Base-by-base conservation (phyloP, 2,797 vertebrate genomes). In the Hypotaenidia okinawae region DNA sequence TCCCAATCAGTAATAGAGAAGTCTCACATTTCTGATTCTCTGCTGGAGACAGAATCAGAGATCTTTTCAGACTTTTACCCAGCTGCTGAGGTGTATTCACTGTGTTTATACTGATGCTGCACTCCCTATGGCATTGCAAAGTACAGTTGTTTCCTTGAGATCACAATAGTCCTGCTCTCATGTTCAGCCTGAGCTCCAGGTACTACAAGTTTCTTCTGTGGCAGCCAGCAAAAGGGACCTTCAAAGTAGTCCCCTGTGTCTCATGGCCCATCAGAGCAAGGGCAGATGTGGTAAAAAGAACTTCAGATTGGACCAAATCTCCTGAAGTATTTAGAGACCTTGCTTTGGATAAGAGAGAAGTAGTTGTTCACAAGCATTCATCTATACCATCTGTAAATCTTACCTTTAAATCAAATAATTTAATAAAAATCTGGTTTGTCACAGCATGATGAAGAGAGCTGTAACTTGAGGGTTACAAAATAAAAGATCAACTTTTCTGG, bases 111-210 rank as follows among this genome's bases (percentile, higher is more conserved):
- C 5, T 13, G 43, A 27, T 41, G 15, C 28, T 82, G 24, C 57
- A 28, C 47, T 39, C 9, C 15, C n/a, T 24, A 33, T 51, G 62
- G 17, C 1, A 0, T 9, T 33, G 19, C 49, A 67, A 12, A 32
- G 10, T 5, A 9, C 16, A 77, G 28, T 27, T 2, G 2, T 37
- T 3, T 3, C 32, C 37, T 43, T 0, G 2, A 45, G 41, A 32
- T 25, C 64, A 51, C 9, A 33, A 28, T 16, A 47, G 1, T 4
- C 7, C 30, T 52, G 5, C 21, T 75, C 4, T 45, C 33, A 25
- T 1, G 0, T 64, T 37, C 39, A 69, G 15, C 32, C 39, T 57
- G 39, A 83, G 21, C 22, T 66, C n/a, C 22, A 28, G 23, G 13
- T 63, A 32, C 28, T 63, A 17, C 0, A 5, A 57, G 17, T 37